Base-by-base conservation (phyloP, 2,113 vertebrate species). In the Labrus mixtus region DNA sequence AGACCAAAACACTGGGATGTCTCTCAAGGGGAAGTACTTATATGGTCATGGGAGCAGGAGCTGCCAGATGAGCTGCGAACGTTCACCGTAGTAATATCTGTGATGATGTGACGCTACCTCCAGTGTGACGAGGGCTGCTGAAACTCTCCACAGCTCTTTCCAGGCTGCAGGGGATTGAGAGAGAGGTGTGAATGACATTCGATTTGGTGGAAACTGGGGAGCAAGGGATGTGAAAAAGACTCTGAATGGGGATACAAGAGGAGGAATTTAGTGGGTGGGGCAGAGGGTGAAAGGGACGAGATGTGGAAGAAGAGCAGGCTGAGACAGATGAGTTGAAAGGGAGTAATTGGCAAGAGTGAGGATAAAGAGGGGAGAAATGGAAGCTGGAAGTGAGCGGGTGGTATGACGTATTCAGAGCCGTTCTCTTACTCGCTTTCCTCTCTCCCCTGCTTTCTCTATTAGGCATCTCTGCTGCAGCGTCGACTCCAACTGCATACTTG, bases 401-500 rank as follows among this genome's bases (percentile, higher is more conserved):
- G 69, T 33, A 71, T 90, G 85, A 90, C 66, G 82, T 86, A 79
- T 68, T 79, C 65, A 22, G 36, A 77, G 68, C 70, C 74, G 74
- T 82, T 83, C 82, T 70, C 77, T 54, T 36, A 45, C 77, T 86
- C 78, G 65, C 46, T 61, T 66, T 73, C 64, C 70, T 78, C 60
- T 77, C 57, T 70, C 46, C 61, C 60, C 53, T 60, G 74, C 75
- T 78, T 79, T 70, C 71, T 82, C 83, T 81, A 81, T 91, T 75
- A 86, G 83, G 71, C 83, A 76, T 85, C 84, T 79, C 72, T 91
- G 84, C 88, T 90, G 88, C 89, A 91, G 86, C 78, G 10, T 66
- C 9, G 53, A 92, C 89, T 88, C 85, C 48, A 81, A 80, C 86
- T 79, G 87, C 83, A 92, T 90, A 85, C 90, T 79, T 87, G 84